These are phyloP conservation scores for Odocoileus hemionus DNA, from an alignment of 2,113 vertebrate species.

Conservation along the genomic window DNA sequence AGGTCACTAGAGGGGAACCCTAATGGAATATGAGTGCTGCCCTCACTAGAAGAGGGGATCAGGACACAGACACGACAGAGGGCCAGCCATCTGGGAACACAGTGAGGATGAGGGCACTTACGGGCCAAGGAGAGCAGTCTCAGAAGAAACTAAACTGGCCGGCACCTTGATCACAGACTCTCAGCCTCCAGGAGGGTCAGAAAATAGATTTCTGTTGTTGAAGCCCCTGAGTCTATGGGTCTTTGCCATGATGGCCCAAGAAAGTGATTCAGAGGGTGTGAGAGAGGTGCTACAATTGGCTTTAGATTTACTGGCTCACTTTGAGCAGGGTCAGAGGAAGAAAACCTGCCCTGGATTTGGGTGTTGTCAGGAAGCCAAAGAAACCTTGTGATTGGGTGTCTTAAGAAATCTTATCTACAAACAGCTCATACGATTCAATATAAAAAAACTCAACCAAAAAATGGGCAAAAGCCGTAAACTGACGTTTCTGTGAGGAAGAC, in stretches of 20 bases:
- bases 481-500: neutral
- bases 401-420: neutral
- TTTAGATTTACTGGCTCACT: too few relatives aligned
- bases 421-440: neutral
- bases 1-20: neutral
- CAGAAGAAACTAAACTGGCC: fast-evolving
- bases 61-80: neutral
- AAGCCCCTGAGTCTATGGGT: fast-evolving
- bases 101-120: neutral
- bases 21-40: too few relatives aligned
- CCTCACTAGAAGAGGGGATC: neutral
- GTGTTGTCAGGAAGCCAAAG: neutral
- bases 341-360: neutral
- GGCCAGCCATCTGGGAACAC: neutral
- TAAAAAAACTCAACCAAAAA: neutral
- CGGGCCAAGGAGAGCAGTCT: neutral
- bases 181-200: fast-evolving
- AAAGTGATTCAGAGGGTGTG: neutral
- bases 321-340: neutral
- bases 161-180: fast-evolving
- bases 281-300: fast-evolving
- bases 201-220: neutral
- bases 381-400: neutral
- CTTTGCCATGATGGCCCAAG: too few relatives aligned
- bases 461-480: neutral